Percentiles rank a stretch among this genome's conserved stretches.
These are phyloP conservation scores for Rousettus madagascariensis DNA, from an alignment of 2,797 vertebrate genomes.

Conservation along the genomic window DNA sequence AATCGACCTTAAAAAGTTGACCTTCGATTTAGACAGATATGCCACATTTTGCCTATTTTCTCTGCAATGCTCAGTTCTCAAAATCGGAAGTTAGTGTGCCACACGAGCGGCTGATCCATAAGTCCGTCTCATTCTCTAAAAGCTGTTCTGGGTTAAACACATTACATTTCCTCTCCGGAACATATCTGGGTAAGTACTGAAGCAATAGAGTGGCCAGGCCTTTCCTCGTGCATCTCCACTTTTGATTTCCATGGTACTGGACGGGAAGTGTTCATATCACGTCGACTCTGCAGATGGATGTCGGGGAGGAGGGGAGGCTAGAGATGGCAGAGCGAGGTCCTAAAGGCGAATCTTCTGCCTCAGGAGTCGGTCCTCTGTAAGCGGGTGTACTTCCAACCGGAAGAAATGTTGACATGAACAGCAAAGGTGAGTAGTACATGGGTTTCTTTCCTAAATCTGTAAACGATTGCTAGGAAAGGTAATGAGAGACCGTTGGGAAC, in stretches of 20 bases:
- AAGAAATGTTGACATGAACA: background rate
- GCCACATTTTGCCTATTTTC: background rate
- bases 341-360: background rate
- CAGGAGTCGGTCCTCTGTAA: background rate
- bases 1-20: background rate
- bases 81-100: background rate
- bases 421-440: background rate
- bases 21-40: background rate
- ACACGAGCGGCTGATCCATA: background rate
- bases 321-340: background rate
- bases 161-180: background rate
- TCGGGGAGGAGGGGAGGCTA: background rate
- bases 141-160: background rate
- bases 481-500: background rate
- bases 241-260: background rate
- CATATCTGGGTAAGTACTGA: background rate
- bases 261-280: background rate
- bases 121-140: background rate
- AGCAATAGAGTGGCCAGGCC: background rate
- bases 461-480: background rate
- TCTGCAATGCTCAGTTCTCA: background rate
- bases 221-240: background rate
- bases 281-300: background rate
- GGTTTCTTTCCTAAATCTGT: background rate
- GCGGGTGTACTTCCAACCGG: background rate